Evolutionary conservation across 2,888 invertebrate genomes (phyloP).

Genomic region (Tanypteryx hageni): DNA sequence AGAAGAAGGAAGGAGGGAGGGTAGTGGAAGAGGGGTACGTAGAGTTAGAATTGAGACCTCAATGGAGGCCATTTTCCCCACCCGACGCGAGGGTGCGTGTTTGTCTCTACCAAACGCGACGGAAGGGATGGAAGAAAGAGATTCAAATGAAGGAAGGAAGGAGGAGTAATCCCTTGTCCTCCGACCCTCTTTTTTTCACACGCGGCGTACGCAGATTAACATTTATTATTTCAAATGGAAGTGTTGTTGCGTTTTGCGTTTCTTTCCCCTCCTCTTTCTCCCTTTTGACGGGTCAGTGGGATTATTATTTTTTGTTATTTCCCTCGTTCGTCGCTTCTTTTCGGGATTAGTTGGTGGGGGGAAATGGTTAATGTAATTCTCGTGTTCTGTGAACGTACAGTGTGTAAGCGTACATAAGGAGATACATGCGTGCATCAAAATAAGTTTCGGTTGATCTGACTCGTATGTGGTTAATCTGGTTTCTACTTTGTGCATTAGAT

Average conservation of each 20-base stretch:
- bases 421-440: not conserved
- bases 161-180: not conserved
- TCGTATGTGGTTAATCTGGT: too few species aligned
- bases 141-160: conserved; percentile 47
- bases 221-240: conserved; percentile 11
- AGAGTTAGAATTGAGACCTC: conserved; percentile 4
- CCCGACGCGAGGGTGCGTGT: not conserved
- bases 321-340: not conserved
- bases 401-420: not conserved
- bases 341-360: not conserved
- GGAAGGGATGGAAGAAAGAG: conserved; percentile 35
- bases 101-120: conserved; percentile 18
- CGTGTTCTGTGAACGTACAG: not conserved
- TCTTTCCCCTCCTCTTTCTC: not conserved
- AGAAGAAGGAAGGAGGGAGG: not conserved
- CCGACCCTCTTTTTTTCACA: not conserved
- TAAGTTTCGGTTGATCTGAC: not conserved
- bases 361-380: not conserved
- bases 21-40: not conserved
- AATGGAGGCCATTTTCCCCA: not conserved
- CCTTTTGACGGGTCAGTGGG: not conserved
- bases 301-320: conserved; percentile 4
- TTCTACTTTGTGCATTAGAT: too few species aligned
- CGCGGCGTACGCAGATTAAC: not conserved
- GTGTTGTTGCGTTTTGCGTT: not conserved